Conservation (phyloP, 2,888 invertebrate genomes). For the Anorthoa munda region DNA sequence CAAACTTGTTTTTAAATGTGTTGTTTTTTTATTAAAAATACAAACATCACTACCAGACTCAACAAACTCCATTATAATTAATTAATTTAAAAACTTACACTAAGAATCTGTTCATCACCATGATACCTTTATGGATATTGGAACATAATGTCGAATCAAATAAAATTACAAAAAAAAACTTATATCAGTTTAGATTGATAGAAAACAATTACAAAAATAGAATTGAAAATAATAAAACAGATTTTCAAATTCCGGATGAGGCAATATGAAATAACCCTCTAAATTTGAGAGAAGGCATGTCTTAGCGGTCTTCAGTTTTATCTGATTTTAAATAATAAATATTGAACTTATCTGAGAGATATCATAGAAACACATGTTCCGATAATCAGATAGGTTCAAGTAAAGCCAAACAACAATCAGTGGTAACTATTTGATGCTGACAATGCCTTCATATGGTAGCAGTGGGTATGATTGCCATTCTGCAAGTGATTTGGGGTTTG, state of each 20-base stretch:
- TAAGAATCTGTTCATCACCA: neutral
- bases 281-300: no score
- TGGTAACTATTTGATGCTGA: neutral
- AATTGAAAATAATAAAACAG: slow-evolving; percentile 2
- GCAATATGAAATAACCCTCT: no score
- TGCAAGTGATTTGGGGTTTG: neutral
- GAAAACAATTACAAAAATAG: neutral
- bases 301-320: neutral
- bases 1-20: neutral
- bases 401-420: neutral
- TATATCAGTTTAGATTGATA: neutral
- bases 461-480: neutral
- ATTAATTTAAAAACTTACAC: neutral
- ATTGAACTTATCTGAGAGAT: neutral
- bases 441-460: neutral
- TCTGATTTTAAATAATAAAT: slow-evolving; percentile 2
- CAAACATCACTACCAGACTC: neutral
- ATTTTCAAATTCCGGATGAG: neutral
- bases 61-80: neutral
- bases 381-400: neutral
- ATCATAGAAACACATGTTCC: neutral
- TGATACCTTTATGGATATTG: no score
- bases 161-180: no score
- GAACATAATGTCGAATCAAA: no score
- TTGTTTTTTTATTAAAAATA: neutral